Percentiles rank a stretch among this genome's conserved stretches.
Evolutionary conservation across 2,888 invertebrate species (phyloP).

Genomic region (Volucella bombylans): DNA sequence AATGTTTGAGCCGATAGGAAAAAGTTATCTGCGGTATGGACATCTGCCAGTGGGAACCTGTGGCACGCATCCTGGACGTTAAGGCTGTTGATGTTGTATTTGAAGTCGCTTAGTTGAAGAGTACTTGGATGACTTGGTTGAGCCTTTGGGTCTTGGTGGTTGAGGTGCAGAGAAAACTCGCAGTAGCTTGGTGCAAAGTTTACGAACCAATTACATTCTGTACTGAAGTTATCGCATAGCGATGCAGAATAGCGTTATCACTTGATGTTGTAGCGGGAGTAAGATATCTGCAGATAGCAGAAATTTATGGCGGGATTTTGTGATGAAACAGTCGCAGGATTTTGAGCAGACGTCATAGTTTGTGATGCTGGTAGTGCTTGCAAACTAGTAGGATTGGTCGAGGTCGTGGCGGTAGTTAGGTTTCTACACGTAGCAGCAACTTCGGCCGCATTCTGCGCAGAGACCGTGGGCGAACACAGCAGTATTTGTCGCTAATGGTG

Average conservation of each 20-base stretch:
- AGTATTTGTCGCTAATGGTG: too few species aligned
- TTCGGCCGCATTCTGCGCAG: conserved; percentile 19
- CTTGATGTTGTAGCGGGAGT: background rate
- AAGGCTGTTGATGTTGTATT: background rate
- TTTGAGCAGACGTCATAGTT: too few species aligned
- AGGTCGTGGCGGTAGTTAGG: background rate
- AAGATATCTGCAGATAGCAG: background rate
- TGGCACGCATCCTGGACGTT: too few species aligned
- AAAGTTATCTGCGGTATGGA: background rate
- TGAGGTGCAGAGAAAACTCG: background rate
- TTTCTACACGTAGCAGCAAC: background rate
- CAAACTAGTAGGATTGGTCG: background rate
- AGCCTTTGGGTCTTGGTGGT: background rate
- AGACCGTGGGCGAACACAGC: background rate
- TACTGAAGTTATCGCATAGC: background rate
- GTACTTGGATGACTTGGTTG: background rate
- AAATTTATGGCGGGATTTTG: background rate
- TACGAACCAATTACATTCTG: too few species aligned
- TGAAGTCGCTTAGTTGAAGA: background rate
- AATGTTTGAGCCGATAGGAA: background rate
- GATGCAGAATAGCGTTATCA: background rate
- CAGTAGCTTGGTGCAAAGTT: too few species aligned
- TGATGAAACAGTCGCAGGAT: background rate
- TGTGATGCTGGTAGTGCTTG: too few species aligned
- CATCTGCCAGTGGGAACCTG: background rate